Evolutionary conservation across 2,888 invertebrate genomes (phyloP), one percentile per base, ranked within the genome.

Genomic region (Ectemnius lituratus): DNA sequence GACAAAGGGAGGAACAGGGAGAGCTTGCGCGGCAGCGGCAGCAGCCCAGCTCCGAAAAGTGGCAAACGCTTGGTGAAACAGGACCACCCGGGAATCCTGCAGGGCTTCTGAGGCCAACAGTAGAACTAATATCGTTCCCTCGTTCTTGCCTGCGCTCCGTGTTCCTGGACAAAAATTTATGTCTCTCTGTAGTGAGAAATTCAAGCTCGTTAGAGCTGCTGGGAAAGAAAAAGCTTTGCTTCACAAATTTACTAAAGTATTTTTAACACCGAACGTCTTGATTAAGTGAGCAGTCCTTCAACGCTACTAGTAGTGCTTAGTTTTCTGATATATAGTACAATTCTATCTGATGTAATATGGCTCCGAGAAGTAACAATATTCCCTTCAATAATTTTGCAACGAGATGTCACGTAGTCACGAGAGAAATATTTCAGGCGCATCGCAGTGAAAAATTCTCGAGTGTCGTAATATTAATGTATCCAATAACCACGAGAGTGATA

Each of bases 141-240:
- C 23, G 23, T 23, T 23, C 23, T 23, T 23, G 2, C 23, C 2
- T 23, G 23, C 65, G 27, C 67, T 62, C 59, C 37, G 60, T 61
- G 59, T 27, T 64, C 45, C 63, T n/a, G 20, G 37, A 37, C 45
- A 58, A 57, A 63, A 78, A 78, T 66, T 68, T 76, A 78, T 74
- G 62, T 61, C 49, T 16, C 2, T 23, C 8, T 5, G 23, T 23
- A 23, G 23, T 23, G 23, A 23, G 23, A 23, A 23, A 23, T 23
- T 23, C 23, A 23, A 23, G 37, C 37, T 37, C 37, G 23, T 23
- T 37, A 11, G 37, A 37, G 2, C 37, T 37, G 37, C 8, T 8
- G 37, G 37, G 1, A 37, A 37, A 37, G 37, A 11, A 11, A 37
- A 37, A 37, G 5, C 37, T 37, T 37, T 5, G 37, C 23, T 23